These are phyloP conservation scores for Syritta pipiens DNA, from an alignment of 2,888 invertebrate species.

Conservation along the genomic window DNA sequence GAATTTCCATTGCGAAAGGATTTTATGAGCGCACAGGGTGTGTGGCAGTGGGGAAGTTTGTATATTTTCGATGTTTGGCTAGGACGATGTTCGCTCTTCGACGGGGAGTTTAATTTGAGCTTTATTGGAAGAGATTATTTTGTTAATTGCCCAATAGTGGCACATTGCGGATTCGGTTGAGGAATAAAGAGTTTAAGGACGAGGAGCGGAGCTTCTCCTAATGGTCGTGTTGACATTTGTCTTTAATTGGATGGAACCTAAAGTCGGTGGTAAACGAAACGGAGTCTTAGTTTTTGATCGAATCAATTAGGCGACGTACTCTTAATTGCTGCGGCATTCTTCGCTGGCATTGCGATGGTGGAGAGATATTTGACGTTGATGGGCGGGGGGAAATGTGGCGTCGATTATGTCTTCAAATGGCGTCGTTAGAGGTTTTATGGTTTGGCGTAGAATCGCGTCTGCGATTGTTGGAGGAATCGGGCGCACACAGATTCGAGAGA, in stretches of 20 bases:
- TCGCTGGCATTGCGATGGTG: no score
- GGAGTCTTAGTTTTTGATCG: constrained; percentile 18
- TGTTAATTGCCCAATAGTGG: constrained; percentile 31
- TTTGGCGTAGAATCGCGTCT: no score
- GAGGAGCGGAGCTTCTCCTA: no score
- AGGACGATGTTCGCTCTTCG: background rate
- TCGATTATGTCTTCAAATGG: no score
- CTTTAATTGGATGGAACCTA: constrained; percentile 41
- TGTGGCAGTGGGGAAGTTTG: constrained; percentile 45
- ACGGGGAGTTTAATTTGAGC: constrained; percentile 40
- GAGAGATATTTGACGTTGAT: no score
- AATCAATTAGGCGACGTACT: constrained; percentile 31
- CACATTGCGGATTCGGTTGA: constrained; percentile 14
- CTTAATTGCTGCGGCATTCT: constrained; percentile 9
- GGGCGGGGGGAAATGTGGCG: no score
- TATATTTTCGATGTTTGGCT: constrained; percentile 1
- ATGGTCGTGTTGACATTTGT: constrained; percentile 43
- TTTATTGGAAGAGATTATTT: constrained; percentile 51
- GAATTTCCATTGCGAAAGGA: constrained; percentile 50
- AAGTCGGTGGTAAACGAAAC: constrained; percentile 20
- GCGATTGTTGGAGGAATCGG: no score
- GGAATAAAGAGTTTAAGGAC: constrained; percentile 28
- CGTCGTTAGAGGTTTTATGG: no score
- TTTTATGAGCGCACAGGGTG: constrained; percentile 37
- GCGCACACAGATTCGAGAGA: no score